phyloP scores from a whole-genome alignment of 2,113 vertebrate genomes.

The Crotalus horridus region DNA sequence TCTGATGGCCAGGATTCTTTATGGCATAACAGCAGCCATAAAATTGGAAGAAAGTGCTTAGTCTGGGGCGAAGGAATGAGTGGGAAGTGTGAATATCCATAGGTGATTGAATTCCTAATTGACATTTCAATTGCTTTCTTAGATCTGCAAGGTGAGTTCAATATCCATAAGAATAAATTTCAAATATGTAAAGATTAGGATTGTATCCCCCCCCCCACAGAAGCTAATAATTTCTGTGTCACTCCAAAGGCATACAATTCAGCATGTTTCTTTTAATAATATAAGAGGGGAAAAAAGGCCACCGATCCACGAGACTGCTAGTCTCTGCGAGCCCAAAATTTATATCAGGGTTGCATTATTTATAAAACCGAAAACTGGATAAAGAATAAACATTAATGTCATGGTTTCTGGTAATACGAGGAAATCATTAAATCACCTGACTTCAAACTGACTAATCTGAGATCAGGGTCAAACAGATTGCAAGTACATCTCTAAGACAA shows the following conservation, averaged over 20 bases:
- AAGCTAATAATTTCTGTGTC: constrained; percentile 14
- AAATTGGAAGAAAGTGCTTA: constrained; percentile 3
- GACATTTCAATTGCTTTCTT: neutral
- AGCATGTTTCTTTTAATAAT: neutral
- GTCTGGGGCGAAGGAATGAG: neutral
- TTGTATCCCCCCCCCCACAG: neutral
- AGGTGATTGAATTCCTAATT: constrained; percentile 7
- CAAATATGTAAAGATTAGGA: constrained; percentile 1
- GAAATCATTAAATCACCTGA: neutral
- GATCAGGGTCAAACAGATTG: neutral
- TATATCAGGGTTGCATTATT: neutral
- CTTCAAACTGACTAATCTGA: neutral
- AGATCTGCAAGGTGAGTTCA: constrained; percentile 23
- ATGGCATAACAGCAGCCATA: constrained; percentile 1
- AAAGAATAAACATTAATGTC: neutral
- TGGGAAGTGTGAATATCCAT: neutral
- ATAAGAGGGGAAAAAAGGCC: neutral
- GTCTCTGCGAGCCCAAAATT: neutral
- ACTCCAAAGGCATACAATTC: neutral
- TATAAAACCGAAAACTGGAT: neutral
- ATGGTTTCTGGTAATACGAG: neutral
- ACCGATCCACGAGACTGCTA: too few relatives aligned
- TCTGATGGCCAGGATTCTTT: constrained; percentile 17
- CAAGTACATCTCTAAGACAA: neutral
- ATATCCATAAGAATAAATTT: constrained; percentile 14